Base-by-base conservation (phyloP, 1,140 invertebrate genomes). In the Micrasema minimum region DNA sequence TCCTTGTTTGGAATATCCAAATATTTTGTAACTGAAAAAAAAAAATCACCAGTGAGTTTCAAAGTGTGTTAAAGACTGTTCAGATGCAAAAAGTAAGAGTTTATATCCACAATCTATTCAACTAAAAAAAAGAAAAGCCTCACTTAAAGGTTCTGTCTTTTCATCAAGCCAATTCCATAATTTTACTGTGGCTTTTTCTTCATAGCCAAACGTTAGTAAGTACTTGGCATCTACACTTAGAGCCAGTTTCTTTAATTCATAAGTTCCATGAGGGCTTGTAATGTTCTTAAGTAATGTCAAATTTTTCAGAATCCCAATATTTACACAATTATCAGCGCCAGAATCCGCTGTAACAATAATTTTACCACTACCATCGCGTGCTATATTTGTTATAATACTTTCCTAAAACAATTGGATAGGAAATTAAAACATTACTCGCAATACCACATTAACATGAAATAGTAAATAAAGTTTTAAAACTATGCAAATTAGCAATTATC, bases 341-440 rank as follows among this genome's bases (percentile, higher is more conserved):
- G 53, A 69, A 48, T 59, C 66, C 2, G 66, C 66, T 46, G 66
- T 69, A 35, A 61, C 23, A 46, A 69, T 59, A 26, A 53, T 38
- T 59, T 46, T 59, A 12, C 66, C 66, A 31, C 38, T 59, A 14
- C 37, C 37, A 50, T 69, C 66, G 2, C 51, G 31, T 18, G 51
- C 51, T 35, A 69, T 59, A 48, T 59, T 69, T 31, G 66, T 59
- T 14, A 69, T 59, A 14, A 45, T 35, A 46, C 46, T 61, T 59
- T 48, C 23, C 66, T 69, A 38, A 66, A 38, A 53, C 46, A 50
- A 14, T n/a, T n/a, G n/a, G n/a, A n/a, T n/a, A n/a, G n/a, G n/a
- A n/a, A n/a, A n/a, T n/a, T n/a, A n/a, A n/a, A n/a, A n/a, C n/a
- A n/a, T n/a, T n/a, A n/a, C n/a, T n/a, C n/a, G n/a, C n/a, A n/a